phyloP scores from a whole-genome alignment of 2,888 invertebrate species.

The Embidobia sp. region DNA sequence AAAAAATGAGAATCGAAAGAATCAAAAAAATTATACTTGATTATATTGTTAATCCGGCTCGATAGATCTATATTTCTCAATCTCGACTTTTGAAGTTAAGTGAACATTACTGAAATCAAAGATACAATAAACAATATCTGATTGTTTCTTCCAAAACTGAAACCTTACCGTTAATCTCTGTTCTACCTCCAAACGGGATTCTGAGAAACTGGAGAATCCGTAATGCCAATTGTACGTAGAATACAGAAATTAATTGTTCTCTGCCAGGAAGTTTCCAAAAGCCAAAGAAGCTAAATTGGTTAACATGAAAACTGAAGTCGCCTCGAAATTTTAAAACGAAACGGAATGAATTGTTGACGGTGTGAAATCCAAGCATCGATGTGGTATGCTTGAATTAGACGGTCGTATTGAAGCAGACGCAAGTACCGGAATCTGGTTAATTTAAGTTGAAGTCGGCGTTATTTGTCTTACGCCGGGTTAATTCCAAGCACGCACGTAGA shows the following conservation, averaged over 20 bases:
- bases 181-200: too few species aligned
- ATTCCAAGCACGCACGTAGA: constrained; percentile 38
- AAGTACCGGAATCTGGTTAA: constrained; percentile 34
- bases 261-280: not conserved
- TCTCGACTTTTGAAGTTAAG: too few species aligned
- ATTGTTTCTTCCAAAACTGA: too few species aligned
- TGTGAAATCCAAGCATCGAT: constrained; percentile 19
- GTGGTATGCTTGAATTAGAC: constrained; percentile 20
- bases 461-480: constrained; percentile 35
- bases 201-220: too few species aligned
- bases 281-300: not conserved
- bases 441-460: constrained; percentile 28
- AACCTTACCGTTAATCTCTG: not conserved
- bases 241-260: not conserved
- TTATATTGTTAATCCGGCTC: too few species aligned
- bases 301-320: constrained; percentile 20
- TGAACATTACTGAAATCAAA: too few species aligned
- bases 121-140: too few species aligned
- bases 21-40: too few species aligned
- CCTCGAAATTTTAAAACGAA: constrained; percentile 18
- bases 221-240: too few species aligned
- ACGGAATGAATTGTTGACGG: constrained; percentile 26
- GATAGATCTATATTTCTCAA: too few species aligned
- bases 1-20: too few species aligned
- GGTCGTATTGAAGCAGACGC: too few species aligned